Percentiles rank a stretch among this genome's conserved stretches.
phyloP scores from a whole-genome alignment of 1,140 invertebrate genomes.

The Orius insidiosus region DNA sequence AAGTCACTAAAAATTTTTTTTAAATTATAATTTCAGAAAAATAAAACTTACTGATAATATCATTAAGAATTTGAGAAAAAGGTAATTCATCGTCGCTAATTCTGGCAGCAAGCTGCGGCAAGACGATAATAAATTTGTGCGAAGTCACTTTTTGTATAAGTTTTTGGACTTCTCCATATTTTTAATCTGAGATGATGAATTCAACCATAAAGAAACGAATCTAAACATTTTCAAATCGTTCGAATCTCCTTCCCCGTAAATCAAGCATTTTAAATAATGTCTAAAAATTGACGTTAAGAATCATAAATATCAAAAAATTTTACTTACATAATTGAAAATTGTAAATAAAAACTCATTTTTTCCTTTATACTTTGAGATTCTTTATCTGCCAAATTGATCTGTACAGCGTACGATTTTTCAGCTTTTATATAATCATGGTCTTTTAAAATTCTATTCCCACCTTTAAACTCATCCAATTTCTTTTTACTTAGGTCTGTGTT shows the following conservation, averaged over 20 bases:
- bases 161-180: slow-evolving; percentile 36
- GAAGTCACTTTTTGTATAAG: slow-evolving; percentile 41
- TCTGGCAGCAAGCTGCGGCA: slow-evolving; percentile 73
- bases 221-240: slow-evolving; percentile 68
- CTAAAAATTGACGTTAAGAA: slow-evolving; percentile 10
- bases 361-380: slow-evolving; percentile 51
- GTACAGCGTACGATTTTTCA: slow-evolving; percentile 8
- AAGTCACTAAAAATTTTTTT: slow-evolving; percentile 23
- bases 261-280: slow-evolving; percentile 26
- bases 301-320: slow-evolving; percentile 1
- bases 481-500: slow-evolving; percentile 41
- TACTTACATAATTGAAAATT: slow-evolving; percentile 35
- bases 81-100: slow-evolving; percentile 33
- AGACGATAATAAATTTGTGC: slow-evolving; percentile 64
- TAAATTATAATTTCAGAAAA: neutral
- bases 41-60: slow-evolving; percentile 19
- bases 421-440: slow-evolving; percentile 11
- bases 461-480: slow-evolving; percentile 39
- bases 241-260: slow-evolving; percentile 40
- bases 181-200: slow-evolving; percentile 39
- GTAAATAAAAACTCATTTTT: slow-evolving; percentile 47
- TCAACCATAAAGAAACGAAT: slow-evolving; percentile 66
- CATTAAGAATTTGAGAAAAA: slow-evolving; percentile 17
- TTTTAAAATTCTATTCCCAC: neutral
- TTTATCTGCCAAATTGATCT: slow-evolving; percentile 38